These are phyloP conservation scores for Centropristis striata DNA, from an alignment of 2,113 vertebrate species.

Conservation along the genomic window DNA sequence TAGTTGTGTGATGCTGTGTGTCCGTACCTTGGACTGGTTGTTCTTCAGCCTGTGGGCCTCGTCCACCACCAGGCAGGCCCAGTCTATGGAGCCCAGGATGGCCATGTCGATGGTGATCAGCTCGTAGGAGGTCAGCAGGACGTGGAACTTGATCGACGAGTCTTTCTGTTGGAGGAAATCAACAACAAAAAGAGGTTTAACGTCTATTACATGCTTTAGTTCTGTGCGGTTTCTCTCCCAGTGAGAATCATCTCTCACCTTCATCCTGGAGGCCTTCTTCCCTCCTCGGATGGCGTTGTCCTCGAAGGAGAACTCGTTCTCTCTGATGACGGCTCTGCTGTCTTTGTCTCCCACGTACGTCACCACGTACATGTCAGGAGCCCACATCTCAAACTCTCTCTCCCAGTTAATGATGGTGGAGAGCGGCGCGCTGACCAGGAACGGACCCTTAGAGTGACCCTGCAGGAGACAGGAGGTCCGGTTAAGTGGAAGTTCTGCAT, in stretches of 20 bases:
- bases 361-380: constrained; percentile 98
- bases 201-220: not conserved
- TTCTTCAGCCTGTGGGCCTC: constrained; percentile 98
- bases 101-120: constrained; percentile 98
- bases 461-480: constrained; percentile 53
- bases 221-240: rapidly evolving
- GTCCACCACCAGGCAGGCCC: constrained; percentile 98
- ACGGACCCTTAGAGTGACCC: constrained; percentile 98
- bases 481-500: too few relatives aligned
- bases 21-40: constrained; percentile 95
- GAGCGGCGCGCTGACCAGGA: constrained; percentile 96
- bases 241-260: constrained; percentile 82
- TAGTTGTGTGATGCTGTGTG: not conserved
- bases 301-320: constrained; percentile 98
- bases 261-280: constrained; percentile 97
- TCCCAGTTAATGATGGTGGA: constrained; percentile 99
- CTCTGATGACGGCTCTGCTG: constrained; percentile 96
- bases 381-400: constrained; percentile 99
- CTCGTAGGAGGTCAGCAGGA: constrained; percentile 96
- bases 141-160: constrained; percentile 96
- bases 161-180: constrained; percentile 89
- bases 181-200: not conserved
- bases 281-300: constrained; percentile 97
- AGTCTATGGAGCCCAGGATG: constrained; percentile 96
- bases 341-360: constrained; percentile 97